Conservation (phyloP, 2,113 vertebrate species). For the Trachemys scripta region DNA sequence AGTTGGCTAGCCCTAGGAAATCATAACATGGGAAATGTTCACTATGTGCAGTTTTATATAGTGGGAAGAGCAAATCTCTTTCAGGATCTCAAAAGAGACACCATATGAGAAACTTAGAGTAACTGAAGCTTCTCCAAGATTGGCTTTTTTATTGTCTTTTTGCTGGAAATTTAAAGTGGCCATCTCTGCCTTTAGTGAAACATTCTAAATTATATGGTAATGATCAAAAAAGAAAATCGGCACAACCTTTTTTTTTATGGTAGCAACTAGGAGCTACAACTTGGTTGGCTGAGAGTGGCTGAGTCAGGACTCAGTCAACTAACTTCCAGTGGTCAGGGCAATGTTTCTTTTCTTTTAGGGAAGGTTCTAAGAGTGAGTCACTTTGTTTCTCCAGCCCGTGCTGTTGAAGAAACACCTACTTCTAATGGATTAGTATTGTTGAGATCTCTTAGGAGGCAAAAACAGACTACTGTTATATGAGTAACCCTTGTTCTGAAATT, state of each 20-base stretch:
- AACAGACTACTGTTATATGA: neutral
- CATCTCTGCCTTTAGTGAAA: neutral
- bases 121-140: too few species aligned
- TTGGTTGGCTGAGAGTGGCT: neutral
- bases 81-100: too few species aligned
- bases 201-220: neutral
- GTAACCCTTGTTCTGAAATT: neutral
- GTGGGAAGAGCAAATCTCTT: too few species aligned
- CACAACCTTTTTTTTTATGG: neutral
- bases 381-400: neutral
- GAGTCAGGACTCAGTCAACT: neutral
- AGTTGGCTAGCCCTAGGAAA: too few species aligned
- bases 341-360: neutral
- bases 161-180: neutral
- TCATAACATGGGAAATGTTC: too few species aligned
- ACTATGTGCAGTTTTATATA: too few species aligned
- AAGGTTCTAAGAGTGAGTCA: neutral
- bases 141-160: too few species aligned
- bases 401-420: neutral
- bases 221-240: neutral
- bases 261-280: neutral
- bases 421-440: neutral
- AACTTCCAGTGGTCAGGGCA: neutral
- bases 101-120: too few species aligned
- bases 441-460: neutral